Evolutionary conservation across 2,888 invertebrate genomes (phyloP).

Genomic region (Kryphioiulus occultus): DNA sequence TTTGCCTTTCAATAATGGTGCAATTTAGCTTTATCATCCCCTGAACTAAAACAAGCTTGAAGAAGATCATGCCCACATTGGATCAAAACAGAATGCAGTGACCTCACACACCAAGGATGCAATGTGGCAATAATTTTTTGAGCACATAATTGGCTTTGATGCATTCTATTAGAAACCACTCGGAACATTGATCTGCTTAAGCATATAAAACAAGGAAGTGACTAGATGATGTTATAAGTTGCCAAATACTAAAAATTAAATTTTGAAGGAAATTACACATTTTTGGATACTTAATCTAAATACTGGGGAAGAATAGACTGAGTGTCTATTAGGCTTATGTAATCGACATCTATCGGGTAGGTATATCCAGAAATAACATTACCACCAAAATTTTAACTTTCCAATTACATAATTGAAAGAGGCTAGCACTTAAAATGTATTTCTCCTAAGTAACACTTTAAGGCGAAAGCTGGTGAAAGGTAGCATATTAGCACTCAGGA

Average conservation of each 20-base stretch:
- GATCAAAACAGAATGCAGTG: background rate
- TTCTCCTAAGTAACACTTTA: background rate
- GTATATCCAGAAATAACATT: background rate
- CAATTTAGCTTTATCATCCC: background rate
- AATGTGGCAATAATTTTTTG: background rate
- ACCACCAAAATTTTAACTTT: background rate
- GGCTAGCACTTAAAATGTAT: background rate
- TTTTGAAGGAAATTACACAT: background rate
- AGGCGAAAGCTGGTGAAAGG: background rate
- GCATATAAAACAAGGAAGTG: background rate
- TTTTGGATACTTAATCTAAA: background rate
- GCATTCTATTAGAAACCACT: background rate
- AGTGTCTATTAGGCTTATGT: background rate
- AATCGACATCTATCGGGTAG: background rate
- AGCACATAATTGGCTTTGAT: background rate
- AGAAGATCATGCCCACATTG: background rate
- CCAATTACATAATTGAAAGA: background rate
- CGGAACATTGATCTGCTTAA: background rate
- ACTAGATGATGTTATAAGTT: background rate
- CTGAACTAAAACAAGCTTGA: background rate
- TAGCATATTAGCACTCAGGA: background rate
- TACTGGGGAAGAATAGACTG: background rate
- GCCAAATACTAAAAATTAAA: background rate
- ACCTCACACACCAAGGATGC: background rate
- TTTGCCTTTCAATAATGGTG: background rate